Evolutionary conservation across 2,888 invertebrate genomes (phyloP), one percentile per base, ranked within the genome.

Genomic region (Lamellibrachia satsuma): DNA sequence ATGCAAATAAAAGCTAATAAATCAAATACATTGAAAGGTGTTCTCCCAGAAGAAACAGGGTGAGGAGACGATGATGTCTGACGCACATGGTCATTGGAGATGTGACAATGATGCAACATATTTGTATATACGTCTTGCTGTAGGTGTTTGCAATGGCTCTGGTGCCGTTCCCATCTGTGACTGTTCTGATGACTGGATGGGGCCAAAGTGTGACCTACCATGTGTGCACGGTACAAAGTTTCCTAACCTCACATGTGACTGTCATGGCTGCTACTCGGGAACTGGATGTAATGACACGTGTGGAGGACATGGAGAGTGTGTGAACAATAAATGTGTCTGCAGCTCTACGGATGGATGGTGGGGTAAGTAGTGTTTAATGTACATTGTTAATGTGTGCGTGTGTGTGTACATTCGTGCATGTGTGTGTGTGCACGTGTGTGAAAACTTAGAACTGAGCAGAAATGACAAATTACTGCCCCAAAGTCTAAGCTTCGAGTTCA

Each of bases 211-310:
- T 93, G 93, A 94, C 9, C 93, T 94, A 52, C 93, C 94, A 11
- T 95, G 95, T 94, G 94, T 94, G 51, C 57, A 93, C 60, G 93
- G 94, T 39, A 51, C 57, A 9, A 91, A 92, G 75, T 75, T 75
- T 22, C 75, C 75, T 22, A n/a, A 75, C 75, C 75, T 75, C 22
- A 94, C 93, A 52, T 94, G 95, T 94, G 51, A 92, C 52, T 95
- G 95, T 93, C 93, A 94, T n/a, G 52, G 93, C 39, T 95, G 95
- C 92, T 94, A 92, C 91, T 92, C 94, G n/a, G 95, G 95, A 3
- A 91, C 93, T 1, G 94, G 93, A n/a, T 95, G 95, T 93, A 92
- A 94, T 57, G 57, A 57, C 8, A 90, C 93, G 7, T 95, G 95
- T 92, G 93, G 92, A 39, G 92, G 92, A 7, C 95, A 94, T 92